phyloP scores from a whole-genome alignment of 2,888 invertebrate genomes.

The Rotaria socialis region DNA sequence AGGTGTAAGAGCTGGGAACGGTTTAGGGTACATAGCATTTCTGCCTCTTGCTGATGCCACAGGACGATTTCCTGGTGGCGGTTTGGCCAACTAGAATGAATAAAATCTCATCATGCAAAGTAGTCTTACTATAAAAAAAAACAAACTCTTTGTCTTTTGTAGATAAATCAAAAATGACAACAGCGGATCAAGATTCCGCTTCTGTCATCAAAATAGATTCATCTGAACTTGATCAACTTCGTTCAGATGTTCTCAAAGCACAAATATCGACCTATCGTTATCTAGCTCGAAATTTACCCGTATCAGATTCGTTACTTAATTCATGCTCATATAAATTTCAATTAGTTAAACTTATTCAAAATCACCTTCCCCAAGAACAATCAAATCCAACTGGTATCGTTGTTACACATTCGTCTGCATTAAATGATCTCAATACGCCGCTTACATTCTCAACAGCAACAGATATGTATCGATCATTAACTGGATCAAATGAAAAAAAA shows the following conservation, averaged over 20 bases:
- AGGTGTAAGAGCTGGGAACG: neutral
- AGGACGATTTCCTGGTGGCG: neutral
- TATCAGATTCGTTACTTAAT: constrained; percentile 72
- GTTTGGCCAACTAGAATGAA: neutral
- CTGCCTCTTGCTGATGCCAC: neutral
- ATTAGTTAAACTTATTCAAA: neutral
- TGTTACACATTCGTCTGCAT: neutral
- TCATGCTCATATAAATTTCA: neutral
- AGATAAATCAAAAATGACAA: neutral
- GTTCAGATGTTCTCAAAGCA: constrained; percentile 72
- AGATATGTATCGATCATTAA: neutral
- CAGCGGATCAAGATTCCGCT: neutral
- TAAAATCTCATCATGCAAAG: too few species aligned
- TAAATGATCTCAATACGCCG: neutral
- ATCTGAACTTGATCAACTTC: neutral
- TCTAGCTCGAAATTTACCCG: constrained; percentile 81
- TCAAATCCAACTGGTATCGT: neutral
- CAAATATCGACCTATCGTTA: constrained; percentile 91
- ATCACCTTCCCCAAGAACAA: neutral
- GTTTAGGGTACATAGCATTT: neutral
- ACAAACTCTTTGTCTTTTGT: neutral
- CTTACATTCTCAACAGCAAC: neutral
- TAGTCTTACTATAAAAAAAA: neutral
- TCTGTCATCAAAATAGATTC: neutral
- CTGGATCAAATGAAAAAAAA: neutral